Evolutionary conservation across 1,140 invertebrate species (phyloP).

Genomic region (Bombus terrestris): DNA sequence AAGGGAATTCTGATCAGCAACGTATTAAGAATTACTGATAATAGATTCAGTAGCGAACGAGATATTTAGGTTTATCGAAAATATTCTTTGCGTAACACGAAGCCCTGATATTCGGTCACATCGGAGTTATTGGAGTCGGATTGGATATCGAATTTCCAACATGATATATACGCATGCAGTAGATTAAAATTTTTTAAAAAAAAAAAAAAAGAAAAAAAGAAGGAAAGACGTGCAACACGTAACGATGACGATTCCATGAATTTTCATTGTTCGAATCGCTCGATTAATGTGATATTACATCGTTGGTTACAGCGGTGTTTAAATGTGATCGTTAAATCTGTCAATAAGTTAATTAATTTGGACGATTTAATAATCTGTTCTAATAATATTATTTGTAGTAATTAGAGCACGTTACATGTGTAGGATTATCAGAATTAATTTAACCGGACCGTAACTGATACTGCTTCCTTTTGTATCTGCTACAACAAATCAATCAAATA

Average conservation of each 20-base stretch:
- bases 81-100: not conserved
- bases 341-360: not conserved
- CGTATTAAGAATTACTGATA: not conserved
- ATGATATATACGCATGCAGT: not conserved
- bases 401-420: not conserved
- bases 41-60: not conserved
- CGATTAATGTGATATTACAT: not conserved
- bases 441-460: not conserved
- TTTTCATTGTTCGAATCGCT: not conserved
- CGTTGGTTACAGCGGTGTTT: not conserved
- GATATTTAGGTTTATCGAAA: not conserved
- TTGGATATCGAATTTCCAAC: not conserved
- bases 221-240: no score
- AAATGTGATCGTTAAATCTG: slow-evolving; percentile 3
- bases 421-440: not conserved
- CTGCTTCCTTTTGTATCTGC: not conserved
- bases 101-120: not conserved
- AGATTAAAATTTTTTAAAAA: not conserved
- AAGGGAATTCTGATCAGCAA: not conserved
- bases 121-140: not conserved
- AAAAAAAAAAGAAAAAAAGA: no score
- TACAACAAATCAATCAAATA: not conserved
- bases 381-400: not conserved
- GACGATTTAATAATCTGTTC: slow-evolving; percentile 2
- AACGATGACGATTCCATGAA: not conserved